Percentiles rank a stretch among this genome's conserved stretches.
Evolutionary conservation across 2,888 invertebrate species (phyloP).

Genomic region (Drosophila percnosoma): DNA sequence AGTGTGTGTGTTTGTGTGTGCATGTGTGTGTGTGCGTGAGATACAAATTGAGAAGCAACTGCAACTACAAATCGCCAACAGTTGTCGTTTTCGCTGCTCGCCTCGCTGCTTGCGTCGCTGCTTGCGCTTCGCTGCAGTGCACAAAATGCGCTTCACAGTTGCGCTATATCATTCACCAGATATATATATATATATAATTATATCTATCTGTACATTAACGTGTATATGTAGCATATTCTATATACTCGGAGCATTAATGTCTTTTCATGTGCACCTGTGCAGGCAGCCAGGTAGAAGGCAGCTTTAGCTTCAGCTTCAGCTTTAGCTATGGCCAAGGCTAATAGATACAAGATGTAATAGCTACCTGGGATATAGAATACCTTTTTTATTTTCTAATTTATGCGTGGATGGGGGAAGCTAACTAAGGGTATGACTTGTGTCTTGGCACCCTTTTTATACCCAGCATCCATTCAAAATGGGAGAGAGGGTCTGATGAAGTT

Average conservation of each 20-base stretch:
- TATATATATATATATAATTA: constrained; percentile 12
- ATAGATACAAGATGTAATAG: constrained; percentile 37
- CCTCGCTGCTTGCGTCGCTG: constrained; percentile 16
- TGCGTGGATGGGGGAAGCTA: constrained; percentile 8
- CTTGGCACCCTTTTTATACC: constrained; percentile 16
- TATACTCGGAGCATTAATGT: constrained; percentile 50
- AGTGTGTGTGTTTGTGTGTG: constrained; percentile 12
- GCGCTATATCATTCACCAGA: constrained; percentile 47
- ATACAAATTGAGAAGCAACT: constrained; percentile 67
- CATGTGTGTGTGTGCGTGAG: constrained; percentile 28
- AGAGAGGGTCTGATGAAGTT: neutral
- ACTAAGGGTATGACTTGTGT: constrained; percentile 29
- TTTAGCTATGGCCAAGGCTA: neutral
- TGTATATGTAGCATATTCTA: neutral
- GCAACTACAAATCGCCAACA: constrained; percentile 72
- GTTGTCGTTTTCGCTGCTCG: constrained; percentile 45
- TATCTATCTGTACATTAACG: constrained; percentile 22
- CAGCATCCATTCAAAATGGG: neutral
- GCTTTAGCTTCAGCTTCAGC: neutral
- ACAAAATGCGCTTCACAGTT: constrained; percentile 52
- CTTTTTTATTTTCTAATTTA: neutral
- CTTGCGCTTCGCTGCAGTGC: constrained; percentile 59
- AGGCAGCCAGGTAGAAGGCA: constrained; percentile 19
- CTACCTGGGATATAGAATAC: constrained; percentile 15
- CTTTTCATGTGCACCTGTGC: constrained; percentile 71